Percentiles rank a stretch among this genome's conserved stretches.
Evolutionary conservation across 37 sponge, comb jelly and placozoan genomes (phyloP).

Genomic region (Haliclona indistincta): DNA sequence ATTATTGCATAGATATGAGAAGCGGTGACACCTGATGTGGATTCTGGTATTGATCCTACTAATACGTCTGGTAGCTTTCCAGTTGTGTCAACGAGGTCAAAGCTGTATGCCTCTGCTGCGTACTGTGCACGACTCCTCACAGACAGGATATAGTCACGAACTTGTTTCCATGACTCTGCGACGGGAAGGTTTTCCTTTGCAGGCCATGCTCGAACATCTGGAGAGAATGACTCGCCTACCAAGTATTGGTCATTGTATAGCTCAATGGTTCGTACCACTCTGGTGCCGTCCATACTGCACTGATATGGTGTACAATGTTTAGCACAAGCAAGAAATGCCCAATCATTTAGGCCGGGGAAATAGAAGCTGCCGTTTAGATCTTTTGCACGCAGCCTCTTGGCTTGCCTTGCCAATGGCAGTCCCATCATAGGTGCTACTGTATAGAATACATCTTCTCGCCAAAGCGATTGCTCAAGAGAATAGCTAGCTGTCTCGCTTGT

Average conservation of each 20-base stretch:
- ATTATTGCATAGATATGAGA: slow-evolving; percentile 18
- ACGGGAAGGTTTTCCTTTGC: neutral
- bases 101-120: slow-evolving; percentile 28
- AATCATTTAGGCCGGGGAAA: slow-evolving; percentile 7
- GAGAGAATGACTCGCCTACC: no score
- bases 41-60: slow-evolving; percentile 25
- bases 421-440: slow-evolving; percentile 24
- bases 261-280: no score
- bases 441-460: slow-evolving; percentile 25
- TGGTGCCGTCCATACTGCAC: no score
- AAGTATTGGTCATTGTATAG: no score
- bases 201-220: slow-evolving; percentile 2
- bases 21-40: slow-evolving; percentile 10
- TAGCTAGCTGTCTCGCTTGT: slow-evolving; percentile 15
- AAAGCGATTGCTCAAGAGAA: slow-evolving; percentile 14
- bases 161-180: neutral
- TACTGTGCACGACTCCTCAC: neutral
- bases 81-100: slow-evolving; percentile 22
- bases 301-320: no score
- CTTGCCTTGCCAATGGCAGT: slow-evolving; percentile 5
- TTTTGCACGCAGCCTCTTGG: neutral
- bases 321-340: no score
- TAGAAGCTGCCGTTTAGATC: neutral
- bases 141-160: neutral
- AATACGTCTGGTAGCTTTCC: slow-evolving; percentile 20